Evolutionary conservation across 2,888 invertebrate genomes (phyloP).

Genomic region (Harpagoxenus sublaevis): DNA sequence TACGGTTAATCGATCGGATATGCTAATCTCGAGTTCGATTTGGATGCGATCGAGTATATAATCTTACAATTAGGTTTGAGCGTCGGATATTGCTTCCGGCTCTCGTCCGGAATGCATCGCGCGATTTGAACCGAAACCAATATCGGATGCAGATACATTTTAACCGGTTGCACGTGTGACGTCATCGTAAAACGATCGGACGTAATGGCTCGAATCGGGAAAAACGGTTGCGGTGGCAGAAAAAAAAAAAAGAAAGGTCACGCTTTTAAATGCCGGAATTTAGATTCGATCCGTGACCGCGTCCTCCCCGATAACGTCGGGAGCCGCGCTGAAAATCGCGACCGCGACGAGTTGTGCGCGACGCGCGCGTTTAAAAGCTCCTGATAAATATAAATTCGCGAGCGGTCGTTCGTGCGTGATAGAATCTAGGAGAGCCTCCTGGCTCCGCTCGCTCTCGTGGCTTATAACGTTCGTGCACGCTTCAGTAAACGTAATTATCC

Average conservation of each 20-base stretch:
- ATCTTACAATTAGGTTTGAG: background rate
- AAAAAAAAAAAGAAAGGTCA: background rate
- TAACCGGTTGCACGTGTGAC: conserved; percentile 16
- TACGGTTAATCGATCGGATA: conserved; percentile 31
- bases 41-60: conserved; percentile 4
- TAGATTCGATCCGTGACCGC: conserved; percentile 11
- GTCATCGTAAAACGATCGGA: background rate
- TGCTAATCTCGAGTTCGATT: background rate
- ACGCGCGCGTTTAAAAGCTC: conserved; percentile 6
- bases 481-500: conserved; percentile 50
- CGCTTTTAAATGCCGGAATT: conserved; percentile 1
- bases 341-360: background rate
- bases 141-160: conserved; percentile 29
- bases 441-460: background rate
- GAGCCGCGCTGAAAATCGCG: conserved; percentile 16
- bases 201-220: background rate
- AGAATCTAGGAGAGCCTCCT: conserved; percentile 41
- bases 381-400: conserved; percentile 39
- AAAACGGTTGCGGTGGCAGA: background rate
- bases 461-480: conserved; percentile 41
- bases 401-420: conserved; percentile 32
- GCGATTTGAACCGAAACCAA: conserved; percentile 16
- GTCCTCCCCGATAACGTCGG: background rate
- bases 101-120: conserved; percentile 12
- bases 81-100: conserved; percentile 31